Conservation (phyloP, 2,113 vertebrate genomes). For the Pluvianellus socialis region DNA sequence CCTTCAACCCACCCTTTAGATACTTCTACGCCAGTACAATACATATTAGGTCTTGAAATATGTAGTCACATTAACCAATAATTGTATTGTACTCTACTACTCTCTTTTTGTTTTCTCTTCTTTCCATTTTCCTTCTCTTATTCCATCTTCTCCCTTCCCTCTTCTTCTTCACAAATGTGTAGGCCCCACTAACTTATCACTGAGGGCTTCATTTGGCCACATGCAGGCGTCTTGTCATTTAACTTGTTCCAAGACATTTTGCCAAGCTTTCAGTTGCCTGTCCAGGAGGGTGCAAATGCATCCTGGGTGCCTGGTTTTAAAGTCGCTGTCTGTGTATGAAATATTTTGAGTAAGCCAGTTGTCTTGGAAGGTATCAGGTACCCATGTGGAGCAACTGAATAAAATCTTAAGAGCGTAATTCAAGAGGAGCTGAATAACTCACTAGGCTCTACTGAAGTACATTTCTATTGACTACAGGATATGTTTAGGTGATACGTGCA, state of each 20-base stretch:
- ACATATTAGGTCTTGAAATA: neutral
- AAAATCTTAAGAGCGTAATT: neutral
- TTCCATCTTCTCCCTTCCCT: neutral
- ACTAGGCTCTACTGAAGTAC: neutral
- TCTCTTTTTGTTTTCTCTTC: neutral
- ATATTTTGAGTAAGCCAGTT: neutral
- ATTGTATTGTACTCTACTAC: accelerated
- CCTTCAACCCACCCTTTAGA: too few relatives aligned
- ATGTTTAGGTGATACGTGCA: neutral
- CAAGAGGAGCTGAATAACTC: neutral
- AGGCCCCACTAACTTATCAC: accelerated
- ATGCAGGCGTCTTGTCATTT: accelerated
- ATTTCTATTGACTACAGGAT: neutral
- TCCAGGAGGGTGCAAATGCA: neutral
- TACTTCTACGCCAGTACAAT: too few relatives aligned
- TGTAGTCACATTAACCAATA: neutral
- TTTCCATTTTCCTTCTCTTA: neutral
- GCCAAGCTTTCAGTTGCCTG: neutral
- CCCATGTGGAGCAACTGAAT: neutral
- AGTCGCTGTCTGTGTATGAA: neutral
- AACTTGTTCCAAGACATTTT: neutral
- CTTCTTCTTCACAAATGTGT: neutral
- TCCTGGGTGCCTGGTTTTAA: neutral
- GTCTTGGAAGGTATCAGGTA: neutral
- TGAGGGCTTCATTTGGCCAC: neutral